Percentiles rank a stretch among this genome's conserved stretches.
Evolutionary conservation across 2,113 vertebrate genomes (phyloP).

Genomic region (Corydoras sp.): DNA sequence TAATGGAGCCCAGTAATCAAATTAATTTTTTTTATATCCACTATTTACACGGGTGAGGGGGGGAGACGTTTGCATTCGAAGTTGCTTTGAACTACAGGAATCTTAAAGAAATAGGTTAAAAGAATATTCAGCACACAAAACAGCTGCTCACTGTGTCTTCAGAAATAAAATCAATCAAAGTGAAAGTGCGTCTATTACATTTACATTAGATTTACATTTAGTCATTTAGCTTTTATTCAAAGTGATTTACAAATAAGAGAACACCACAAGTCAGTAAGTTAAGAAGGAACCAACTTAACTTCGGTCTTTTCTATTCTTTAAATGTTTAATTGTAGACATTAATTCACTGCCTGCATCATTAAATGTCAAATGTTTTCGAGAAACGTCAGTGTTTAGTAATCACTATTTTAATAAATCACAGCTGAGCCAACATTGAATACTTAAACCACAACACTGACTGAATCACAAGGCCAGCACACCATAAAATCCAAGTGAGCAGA

Average conservation of each 20-base stretch:
- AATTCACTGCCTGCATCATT: slow-evolving; percentile 70
- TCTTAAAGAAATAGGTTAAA: no score
- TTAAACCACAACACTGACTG: slow-evolving; percentile 44
- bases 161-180: no score
- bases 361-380: slow-evolving; percentile 67
- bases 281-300: no score
- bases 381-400: slow-evolving; percentile 66
- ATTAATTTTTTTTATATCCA: slow-evolving; percentile 39
- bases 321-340: slow-evolving; percentile 26
- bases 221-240: no score
- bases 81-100: no score
- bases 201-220: no score
- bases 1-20: slow-evolving; percentile 22
- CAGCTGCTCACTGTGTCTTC: no score
- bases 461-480: background rate
- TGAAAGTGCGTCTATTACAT: no score
- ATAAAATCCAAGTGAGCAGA: slow-evolving; percentile 13
- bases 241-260: no score
- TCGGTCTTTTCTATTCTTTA: background rate
- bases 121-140: no score
- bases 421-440: slow-evolving; percentile 70
- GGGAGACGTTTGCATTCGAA: no score
- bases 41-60: slow-evolving; percentile 25
- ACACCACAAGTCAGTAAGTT: no score
- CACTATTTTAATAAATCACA: slow-evolving; percentile 65